A percentile compares a stretch with the other conserved stretches of the same genome.
Conservation (phyloP, 2,888 invertebrate species). For the Mesorhabditis sp. region DNA sequence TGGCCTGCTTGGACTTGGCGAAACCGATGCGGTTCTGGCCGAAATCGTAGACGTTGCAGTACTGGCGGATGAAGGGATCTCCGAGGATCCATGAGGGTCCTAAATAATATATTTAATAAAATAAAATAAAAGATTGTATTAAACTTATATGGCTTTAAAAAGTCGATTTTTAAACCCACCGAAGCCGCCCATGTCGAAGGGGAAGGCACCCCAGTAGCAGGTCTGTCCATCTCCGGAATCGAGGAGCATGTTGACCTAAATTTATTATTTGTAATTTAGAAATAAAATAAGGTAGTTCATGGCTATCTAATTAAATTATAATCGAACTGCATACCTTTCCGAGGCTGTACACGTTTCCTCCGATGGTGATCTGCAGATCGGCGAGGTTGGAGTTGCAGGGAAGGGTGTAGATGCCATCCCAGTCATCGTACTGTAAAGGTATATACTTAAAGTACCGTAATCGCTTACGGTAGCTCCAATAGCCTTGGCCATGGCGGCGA, state of each 20-base stretch:
- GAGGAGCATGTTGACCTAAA: neutral
- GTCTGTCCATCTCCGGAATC: conserved; percentile 2
- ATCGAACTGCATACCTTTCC: too few species aligned
- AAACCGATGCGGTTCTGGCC: too few species aligned
- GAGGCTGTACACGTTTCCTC: conserved; percentile 18
- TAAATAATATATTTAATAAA: too few species aligned
- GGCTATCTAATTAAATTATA: too few species aligned
- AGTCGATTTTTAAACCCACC: neutral
- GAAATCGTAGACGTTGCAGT: conserved; percentile 16
- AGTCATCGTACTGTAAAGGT: neutral
- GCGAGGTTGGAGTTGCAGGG: conserved; percentile 33
- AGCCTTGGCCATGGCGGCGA: conserved; percentile 20
- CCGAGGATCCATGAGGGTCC: conserved; percentile 39
- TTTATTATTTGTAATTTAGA: too few species aligned
- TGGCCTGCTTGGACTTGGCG: too few species aligned
- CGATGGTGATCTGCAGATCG: conserved; percentile 22
- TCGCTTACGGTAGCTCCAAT: conserved; percentile 29
- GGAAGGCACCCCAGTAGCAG: conserved; percentile 29
- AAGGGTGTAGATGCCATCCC: conserved; percentile 28
- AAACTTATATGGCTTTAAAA: too few species aligned
- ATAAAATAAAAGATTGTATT: too few species aligned
- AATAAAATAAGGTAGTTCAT: too few species aligned
- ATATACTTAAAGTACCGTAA: neutral
- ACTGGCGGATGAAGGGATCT: conserved; percentile 48
- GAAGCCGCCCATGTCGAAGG: conserved; percentile 30